Evolutionary conservation across 2,113 vertebrate genomes (phyloP), one percentile per base, ranked within the genome.

Genomic region (Spea bombifrons): DNA sequence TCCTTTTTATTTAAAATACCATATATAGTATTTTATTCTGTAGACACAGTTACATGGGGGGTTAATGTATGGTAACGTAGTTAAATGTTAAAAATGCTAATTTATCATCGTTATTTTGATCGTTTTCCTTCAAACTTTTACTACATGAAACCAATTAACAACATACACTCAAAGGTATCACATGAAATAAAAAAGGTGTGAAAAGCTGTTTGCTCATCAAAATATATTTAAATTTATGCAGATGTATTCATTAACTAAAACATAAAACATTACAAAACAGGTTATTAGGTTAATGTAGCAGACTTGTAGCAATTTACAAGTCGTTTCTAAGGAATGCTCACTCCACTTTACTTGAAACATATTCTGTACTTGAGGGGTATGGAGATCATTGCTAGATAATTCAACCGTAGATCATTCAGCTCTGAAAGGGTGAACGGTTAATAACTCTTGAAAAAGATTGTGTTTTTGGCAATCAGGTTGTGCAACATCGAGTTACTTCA

Each of bases 151-250:
- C 30, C 30, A 30, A 30, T 30, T 30, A 30, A 30, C 30, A 30
- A 30, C 30, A 30, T 30, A 30, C 30, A 30, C 30, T 30, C 30
- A 30, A 30, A 30, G 30, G 30, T 30, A 30, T 30, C 30, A 30
- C 30, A 30, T 30, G 30, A 30, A 30, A 30, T 30, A 30, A 30
- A 30, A 30, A 30, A 30, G 1, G 1, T 30, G 30, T 30, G 30
- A 30, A 30, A 30, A 30, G 1, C 30, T 30, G 30, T 30, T 30
- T 30, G 30, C 30, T 30, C 30, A 2, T 30, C 30, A 30, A 30
- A 76, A 76, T 69, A 5, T 61, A 76, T 76, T 17, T 69, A 70
- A 69, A 76, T 43, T 1, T 77, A 63, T 76, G 52, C 46, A 76
- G 5, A 76, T 68, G n/a, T 46, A 48, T 76, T 70, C 53, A 76